Evolutionary conservation across 2,888 invertebrate genomes (phyloP), one percentile per base, ranked within the genome.

Genomic region (Microdon myrmicae): DNA sequence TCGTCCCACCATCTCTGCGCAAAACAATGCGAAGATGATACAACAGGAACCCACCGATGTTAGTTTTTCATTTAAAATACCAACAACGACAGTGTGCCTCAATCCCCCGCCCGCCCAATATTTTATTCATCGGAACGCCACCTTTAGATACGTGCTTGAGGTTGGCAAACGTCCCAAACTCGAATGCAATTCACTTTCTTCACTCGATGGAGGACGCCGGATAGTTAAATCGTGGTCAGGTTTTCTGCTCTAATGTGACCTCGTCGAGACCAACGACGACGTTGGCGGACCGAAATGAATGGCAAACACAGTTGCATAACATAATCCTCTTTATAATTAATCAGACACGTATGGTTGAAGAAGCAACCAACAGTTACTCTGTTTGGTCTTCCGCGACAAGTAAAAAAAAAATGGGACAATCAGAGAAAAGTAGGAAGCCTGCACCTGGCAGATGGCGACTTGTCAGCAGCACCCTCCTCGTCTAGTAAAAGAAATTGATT

Each of bases 301-400:
- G 66, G 59, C 66, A 66, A 66, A 53, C 53, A 66, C 43, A 53
- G 59, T 66, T 66, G 59, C 64, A 64, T 64, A 45, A 64, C 70
- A 67, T 76, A 77, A 78, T 77, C 79, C 76, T 71, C 75, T 77
- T 71, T 68, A 71, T 76, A 74, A 71, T 72, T 76, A 74, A 73
- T 71, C 70, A 72, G 70, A 72, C 78, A 78, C 78, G 78, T 77
- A 74, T 75, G 73, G 72, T 64, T 58, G 14, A 31, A 19, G 31
- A 32, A 22, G 23, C n/a, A 6, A n/a, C 10, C 4, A 10, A 25
- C 25, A n/a, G 9, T 25, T n/a, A n/a, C n/a, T n/a, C n/a, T n/a
- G n/a, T n/a, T n/a, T n/a, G n/a, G 28, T 19, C 16, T n/a, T 17
- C 10, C 37, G 17, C 25, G 32, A 19, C 28, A 20, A 17, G 26